Conservation (phyloP, 2,888 invertebrate species). For the Apeira syringaria region DNA sequence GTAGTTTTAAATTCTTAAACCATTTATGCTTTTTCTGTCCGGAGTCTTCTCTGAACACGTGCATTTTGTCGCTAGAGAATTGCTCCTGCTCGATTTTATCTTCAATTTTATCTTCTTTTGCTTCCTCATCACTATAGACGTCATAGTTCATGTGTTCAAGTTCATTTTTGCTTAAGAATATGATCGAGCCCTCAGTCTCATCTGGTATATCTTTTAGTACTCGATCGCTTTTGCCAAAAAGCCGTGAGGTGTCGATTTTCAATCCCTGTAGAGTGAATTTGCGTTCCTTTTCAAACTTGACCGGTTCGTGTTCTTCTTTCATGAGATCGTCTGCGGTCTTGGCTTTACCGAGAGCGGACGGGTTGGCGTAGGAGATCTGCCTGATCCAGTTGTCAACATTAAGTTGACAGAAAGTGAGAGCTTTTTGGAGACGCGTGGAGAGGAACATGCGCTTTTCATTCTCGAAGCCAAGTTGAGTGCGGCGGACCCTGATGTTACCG, state of each 20-base stretch:
- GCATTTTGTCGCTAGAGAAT: slow-evolving; percentile 76
- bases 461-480: slow-evolving; percentile 85
- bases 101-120: slow-evolving; percentile 72
- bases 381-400: slow-evolving; percentile 86
- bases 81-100: slow-evolving; percentile 66
- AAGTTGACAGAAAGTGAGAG: slow-evolving; percentile 86
- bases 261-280: slow-evolving; percentile 79
- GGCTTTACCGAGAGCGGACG: slow-evolving; percentile 62
- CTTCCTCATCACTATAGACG: slow-evolving; percentile 78
- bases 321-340: slow-evolving; percentile 81
- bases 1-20: slow-evolving; percentile 85
- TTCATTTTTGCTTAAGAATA: slow-evolving; percentile 86
- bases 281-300: slow-evolving; percentile 78
- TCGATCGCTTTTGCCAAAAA: slow-evolving; percentile 79
- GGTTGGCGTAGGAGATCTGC: slow-evolving; percentile 82
- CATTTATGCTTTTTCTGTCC: slow-evolving; percentile 85
- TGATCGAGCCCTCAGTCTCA: slow-evolving; percentile 87
- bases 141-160: slow-evolving; percentile 85
- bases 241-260: slow-evolving; percentile 74
- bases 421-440: slow-evolving; percentile 85
- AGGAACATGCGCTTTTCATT: slow-evolving; percentile 85
- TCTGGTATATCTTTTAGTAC: slow-evolving; percentile 80
- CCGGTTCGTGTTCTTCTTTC: slow-evolving; percentile 78
- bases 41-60: slow-evolving; percentile 76
- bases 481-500: slow-evolving; percentile 64